These are phyloP conservation scores for Macropus fuliginosus DNA, from an alignment of 2,797 vertebrate genomes.

Conservation along the genomic window DNA sequence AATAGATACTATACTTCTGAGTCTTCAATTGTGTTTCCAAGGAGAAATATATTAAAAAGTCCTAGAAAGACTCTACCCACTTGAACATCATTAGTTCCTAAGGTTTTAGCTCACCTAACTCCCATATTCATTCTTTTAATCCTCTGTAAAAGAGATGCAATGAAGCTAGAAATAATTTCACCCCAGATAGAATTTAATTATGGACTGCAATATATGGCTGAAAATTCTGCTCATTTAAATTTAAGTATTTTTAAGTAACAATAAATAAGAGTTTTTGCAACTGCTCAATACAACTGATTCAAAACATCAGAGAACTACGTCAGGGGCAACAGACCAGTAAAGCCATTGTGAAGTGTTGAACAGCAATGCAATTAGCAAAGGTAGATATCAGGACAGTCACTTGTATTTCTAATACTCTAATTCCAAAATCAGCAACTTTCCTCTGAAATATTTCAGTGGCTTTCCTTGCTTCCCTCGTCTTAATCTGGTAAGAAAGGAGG, in stretches of 20 bases:
- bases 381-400: background rate
- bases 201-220: background rate
- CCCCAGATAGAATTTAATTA: background rate
- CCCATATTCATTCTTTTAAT: background rate
- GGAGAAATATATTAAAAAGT: background rate
- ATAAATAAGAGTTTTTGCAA: background rate
- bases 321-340: background rate
- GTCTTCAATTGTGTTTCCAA: background rate
- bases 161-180: background rate
- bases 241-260: background rate
- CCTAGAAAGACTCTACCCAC: background rate
- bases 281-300: background rate
- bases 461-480: background rate
- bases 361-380: background rate
- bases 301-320: background rate
- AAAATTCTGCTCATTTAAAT: background rate
- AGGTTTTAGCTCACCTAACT: background rate
- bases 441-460: background rate
- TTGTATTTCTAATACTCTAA: background rate
- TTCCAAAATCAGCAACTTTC: background rate
- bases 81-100: background rate
- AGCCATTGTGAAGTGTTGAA: background rate
- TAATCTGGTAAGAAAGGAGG: background rate
- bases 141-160: background rate
- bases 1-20: background rate